Conservation (phyloP, 2,113 vertebrate species). For the Cariama cristata region DNA sequence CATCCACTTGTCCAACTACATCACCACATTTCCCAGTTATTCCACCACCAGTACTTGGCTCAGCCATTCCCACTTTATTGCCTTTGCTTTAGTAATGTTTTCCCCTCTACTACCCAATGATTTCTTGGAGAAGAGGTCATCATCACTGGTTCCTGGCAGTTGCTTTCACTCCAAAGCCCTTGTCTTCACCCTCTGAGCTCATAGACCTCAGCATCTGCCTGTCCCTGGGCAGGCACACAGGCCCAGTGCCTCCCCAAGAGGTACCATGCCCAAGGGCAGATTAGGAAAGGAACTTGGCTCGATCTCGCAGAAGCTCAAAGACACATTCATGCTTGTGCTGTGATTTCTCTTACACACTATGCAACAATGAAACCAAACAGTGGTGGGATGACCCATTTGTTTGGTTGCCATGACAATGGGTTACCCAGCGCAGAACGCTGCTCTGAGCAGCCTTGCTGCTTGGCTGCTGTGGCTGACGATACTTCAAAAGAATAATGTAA, state of each 20-base stretch:
- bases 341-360: neutral
- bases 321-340: rapidly evolving
- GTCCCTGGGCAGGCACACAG: neutral
- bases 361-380: neutral
- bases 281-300: neutral
- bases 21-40: neutral
- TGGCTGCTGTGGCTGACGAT: neutral
- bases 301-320: neutral
- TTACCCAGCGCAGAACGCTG: neutral
- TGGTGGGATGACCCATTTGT: conserved; percentile 51
- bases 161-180: neutral
- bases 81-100: neutral
- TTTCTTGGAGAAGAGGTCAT: neutral
- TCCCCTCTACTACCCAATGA: neutral
- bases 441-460: neutral
- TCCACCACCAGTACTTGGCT: neutral
- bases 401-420: conserved; percentile 58
- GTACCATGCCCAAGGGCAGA: rapidly evolving
- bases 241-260: neutral
- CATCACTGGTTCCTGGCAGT: neutral
- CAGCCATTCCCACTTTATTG: neutral
- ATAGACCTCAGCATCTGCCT: neutral
- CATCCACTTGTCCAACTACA: neutral
- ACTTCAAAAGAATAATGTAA: neutral
- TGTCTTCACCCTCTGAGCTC: neutral